Percentiles rank a stretch among this genome's conserved stretches.
Conservation (phyloP, 1,140 invertebrate species). For the Sinonovacula constricta region DNA sequence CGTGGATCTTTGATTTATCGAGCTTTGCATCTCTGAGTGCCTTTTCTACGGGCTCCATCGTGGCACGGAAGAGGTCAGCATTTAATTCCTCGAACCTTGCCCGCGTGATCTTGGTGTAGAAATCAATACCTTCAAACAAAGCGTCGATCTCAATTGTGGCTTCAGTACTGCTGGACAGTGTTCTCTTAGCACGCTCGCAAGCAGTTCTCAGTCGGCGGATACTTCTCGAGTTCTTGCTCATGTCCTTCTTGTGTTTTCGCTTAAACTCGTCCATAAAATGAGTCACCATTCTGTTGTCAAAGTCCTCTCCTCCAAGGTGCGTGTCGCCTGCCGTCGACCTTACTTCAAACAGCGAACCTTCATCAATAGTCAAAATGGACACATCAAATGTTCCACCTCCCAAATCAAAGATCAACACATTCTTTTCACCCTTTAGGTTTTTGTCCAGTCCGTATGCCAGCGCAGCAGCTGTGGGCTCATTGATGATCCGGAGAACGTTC, state of each 20-base stretch:
- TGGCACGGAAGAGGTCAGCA: conserved; percentile 91
- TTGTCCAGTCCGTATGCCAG: conserved; percentile 80
- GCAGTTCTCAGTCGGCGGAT: too few species aligned
- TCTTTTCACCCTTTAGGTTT: conserved; percentile 79
- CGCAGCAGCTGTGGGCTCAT: conserved; percentile 80
- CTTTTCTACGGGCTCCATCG: too few species aligned
- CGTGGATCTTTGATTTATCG: conserved; percentile 94
- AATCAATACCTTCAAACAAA: too few species aligned
- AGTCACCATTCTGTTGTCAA: conserved; percentile 86
- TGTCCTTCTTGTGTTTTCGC: conserved; percentile 97
- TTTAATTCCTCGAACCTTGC: conserved; percentile 87
- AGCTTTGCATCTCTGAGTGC: too few species aligned
- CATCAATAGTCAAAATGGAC: conserved; percentile 80
- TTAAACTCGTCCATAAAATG: conserved; percentile 83
- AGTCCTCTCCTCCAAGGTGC: too few species aligned
- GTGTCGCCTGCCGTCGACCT: conserved; percentile 84
- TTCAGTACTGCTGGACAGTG: too few species aligned
- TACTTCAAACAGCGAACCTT: too few species aligned
- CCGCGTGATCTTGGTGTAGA: conserved; percentile 96
- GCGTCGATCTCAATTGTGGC: too few species aligned
- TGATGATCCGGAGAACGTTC: conserved; percentile 81
- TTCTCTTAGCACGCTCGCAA: too few species aligned
- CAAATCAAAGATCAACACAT: too few species aligned
- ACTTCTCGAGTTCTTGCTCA: too few species aligned
- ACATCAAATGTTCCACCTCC: conserved; percentile 73